Evolutionary conservation across 2,888 invertebrate species (phyloP).

Genomic region (Folsomia manolachei): DNA sequence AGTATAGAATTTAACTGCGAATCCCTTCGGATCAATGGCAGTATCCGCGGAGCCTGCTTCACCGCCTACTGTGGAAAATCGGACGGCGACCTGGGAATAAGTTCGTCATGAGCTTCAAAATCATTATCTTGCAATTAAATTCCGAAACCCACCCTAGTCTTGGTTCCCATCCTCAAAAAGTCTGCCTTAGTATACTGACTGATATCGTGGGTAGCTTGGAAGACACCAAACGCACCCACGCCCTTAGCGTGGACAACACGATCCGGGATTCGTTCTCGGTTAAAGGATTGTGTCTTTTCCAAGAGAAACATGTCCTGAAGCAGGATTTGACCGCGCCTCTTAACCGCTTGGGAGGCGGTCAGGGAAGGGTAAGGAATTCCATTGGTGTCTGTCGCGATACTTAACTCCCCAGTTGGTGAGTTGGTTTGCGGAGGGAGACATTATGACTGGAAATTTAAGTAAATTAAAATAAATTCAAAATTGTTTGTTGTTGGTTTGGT

Average conservation of each 20-base stretch:
- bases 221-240: slow-evolving; percentile 59
- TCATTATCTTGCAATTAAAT: slow-evolving; percentile 63
- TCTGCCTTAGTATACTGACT: slow-evolving; percentile 25
- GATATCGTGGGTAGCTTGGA: slow-evolving; percentile 27
- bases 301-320: slow-evolving; percentile 75
- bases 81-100: slow-evolving; percentile 71
- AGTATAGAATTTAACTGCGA: slow-evolving; percentile 90
- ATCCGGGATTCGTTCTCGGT: slow-evolving; percentile 90
- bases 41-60: slow-evolving; percentile 67
- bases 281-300: slow-evolving; percentile 50
- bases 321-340: slow-evolving; percentile 79
- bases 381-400: neutral
- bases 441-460: too few relatives aligned
- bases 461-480: too few relatives aligned
- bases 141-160: slow-evolving; percentile 6
- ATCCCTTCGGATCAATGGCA: slow-evolving; percentile 57
- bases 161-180: slow-evolving; percentile 17
- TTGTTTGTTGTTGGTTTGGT: too few relatives aligned
- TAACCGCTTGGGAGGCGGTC: slow-evolving; percentile 65
- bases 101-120: slow-evolving; percentile 84
- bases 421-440: neutral
- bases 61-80: slow-evolving; percentile 85
- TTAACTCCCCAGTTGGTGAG: neutral
- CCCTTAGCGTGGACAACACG: slow-evolving; percentile 95
- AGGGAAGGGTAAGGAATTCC: slow-evolving; percentile 1